Percentiles rank a stretch among this genome's conserved stretches.
Conservation (phyloP, 2,113 vertebrate species). For the Heterotis niloticus region DNA sequence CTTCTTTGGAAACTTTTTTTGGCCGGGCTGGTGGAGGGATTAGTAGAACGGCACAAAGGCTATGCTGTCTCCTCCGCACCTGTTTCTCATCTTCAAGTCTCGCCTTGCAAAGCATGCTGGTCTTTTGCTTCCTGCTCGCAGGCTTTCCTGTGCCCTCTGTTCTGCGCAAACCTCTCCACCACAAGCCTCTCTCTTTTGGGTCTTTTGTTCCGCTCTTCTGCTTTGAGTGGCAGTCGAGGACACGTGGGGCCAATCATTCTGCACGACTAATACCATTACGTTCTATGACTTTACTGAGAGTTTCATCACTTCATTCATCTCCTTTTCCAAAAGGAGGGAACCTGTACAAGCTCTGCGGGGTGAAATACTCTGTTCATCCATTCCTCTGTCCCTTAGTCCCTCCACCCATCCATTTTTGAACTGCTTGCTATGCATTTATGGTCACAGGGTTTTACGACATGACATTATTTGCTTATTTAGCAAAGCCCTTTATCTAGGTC, state of each 20-base stretch:
- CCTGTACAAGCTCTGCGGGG: background rate
- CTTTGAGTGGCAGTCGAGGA: background rate
- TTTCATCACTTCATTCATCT: slow-evolving; percentile 3
- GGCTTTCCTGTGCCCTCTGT: background rate
- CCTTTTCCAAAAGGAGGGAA: background rate
- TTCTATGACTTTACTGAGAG: background rate
- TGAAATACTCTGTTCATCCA: background rate
- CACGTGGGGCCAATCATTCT: background rate
- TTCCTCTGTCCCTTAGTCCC: background rate
- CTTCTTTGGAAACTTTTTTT: slow-evolving; percentile 13
- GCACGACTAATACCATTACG: background rate
- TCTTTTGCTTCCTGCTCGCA: slow-evolving; percentile 5
- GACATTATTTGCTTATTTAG: background rate
- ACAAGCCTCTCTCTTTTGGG: background rate
- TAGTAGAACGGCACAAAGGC: background rate
- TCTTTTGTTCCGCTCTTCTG: slow-evolving; percentile 1
- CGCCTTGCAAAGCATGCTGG: slow-evolving; percentile 13
- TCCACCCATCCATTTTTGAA: background rate
- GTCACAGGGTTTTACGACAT: background rate
- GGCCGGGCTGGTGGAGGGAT: background rate
- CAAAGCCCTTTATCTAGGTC: background rate
- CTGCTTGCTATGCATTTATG: background rate
- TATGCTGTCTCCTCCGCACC: slow-evolving; percentile 11
- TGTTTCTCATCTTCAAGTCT: slow-evolving; percentile 10
- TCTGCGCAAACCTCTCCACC: background rate